phyloP scores from a whole-genome alignment of 92 coral and sea anemone species.

The Epizoanthus rinbou region DNA sequence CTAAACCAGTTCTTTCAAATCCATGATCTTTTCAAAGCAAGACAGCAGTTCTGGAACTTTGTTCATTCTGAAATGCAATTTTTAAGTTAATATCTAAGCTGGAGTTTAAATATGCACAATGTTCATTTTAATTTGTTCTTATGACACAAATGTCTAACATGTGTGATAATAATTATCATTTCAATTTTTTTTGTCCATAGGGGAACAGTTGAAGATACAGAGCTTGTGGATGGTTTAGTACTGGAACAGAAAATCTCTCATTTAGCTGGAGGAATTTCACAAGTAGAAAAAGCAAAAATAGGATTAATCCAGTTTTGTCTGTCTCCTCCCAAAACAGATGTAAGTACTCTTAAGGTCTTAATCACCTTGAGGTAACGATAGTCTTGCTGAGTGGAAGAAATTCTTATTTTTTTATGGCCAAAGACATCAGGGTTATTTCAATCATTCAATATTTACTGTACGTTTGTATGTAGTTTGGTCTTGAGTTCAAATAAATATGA shows the following conservation, averaged over 20 bases:
- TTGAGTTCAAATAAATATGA: too few species aligned
- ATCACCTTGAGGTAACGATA: too few species aligned
- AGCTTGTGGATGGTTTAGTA: conserved; percentile 93
- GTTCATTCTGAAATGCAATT: neutral
- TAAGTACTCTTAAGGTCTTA: conserved; percentile 42
- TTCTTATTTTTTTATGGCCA: neutral
- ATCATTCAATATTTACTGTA: too few species aligned
- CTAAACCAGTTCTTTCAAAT: too few species aligned
- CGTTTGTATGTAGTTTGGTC: too few species aligned
- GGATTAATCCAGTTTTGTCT: conserved; percentile 97
- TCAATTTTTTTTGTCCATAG: conserved; percentile 47
- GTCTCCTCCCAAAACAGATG: conserved; percentile 98
- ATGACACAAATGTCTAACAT: neutral
- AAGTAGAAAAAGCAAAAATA: conserved; percentile 93
- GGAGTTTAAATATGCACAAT: too few species aligned
- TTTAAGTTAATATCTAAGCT: neutral
- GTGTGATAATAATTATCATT: neutral
- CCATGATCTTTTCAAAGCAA: neutral
- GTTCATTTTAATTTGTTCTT: too few species aligned
- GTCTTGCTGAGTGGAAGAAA: neutral
- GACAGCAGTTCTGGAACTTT: neutral
- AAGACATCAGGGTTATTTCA: too few species aligned
- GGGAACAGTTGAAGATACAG: conserved; percentile 98
- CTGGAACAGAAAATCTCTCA: conserved; percentile 96
- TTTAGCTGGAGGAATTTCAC: conserved; percentile 94